Evolutionary conservation across 2,797 vertebrate species (phyloP).

Genomic region (Sebastes wilsoni): DNA sequence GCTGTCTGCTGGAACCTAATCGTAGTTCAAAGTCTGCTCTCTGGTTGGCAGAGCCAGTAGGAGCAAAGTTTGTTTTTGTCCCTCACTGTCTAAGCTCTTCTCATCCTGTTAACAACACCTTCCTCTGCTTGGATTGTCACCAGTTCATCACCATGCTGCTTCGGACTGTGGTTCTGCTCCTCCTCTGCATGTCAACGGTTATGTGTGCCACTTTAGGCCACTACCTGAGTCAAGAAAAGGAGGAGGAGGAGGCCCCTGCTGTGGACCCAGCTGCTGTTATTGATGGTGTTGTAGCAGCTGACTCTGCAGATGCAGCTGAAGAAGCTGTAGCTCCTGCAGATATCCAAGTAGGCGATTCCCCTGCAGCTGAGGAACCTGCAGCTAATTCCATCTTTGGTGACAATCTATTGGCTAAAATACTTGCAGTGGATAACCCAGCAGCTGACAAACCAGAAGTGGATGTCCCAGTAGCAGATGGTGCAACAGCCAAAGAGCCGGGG

Average conservation of each 20-base stretch:
- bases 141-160: constrained; percentile 67
- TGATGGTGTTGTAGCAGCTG: background rate
- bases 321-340: constrained; percentile 12
- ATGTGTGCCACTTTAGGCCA: constrained; percentile 71
- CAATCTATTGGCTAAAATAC: background rate
- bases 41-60: constrained; percentile 40
- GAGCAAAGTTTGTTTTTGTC: constrained; percentile 46
- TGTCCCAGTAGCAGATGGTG: constrained; percentile 13
- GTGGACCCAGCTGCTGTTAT: constrained; percentile 3
- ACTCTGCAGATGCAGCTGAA: constrained; percentile 3
- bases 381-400: background rate
- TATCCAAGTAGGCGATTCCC: background rate
- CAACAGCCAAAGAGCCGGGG: constrained; percentile 12
- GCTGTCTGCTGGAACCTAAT: constrained; percentile 80
- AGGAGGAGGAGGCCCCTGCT: constrained; percentile 11
- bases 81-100: constrained; percentile 46
- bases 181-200: constrained; percentile 69
- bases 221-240: constrained; percentile 36
- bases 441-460: constrained; percentile 16
- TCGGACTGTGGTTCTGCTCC: constrained; percentile 60
- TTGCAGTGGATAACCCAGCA: constrained; percentile 6
- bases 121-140: constrained; percentile 1
- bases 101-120: constrained; percentile 24
- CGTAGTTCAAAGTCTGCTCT: constrained; percentile 82
- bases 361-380: constrained; percentile 1